These are phyloP conservation scores for Cyclophora albipunctata DNA, from an alignment of 2,888 invertebrate genomes.

Conservation along the genomic window DNA sequence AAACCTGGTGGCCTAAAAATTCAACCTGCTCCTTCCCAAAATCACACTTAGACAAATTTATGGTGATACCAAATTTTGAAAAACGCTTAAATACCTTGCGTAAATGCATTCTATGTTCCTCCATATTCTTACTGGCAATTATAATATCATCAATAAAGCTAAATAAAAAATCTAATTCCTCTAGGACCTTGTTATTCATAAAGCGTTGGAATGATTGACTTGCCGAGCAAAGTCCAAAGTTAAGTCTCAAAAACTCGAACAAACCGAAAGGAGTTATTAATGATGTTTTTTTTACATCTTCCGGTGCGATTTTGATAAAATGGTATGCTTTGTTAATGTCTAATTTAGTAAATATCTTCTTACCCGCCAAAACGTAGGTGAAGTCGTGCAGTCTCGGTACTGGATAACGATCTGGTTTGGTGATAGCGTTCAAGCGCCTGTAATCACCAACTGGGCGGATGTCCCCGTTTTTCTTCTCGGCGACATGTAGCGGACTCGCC, in stretches of 20 bases:
- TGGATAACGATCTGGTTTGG: background rate
- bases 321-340: background rate
- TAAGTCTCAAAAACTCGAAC: constrained; percentile 10
- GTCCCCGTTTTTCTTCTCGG: background rate
- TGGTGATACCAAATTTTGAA: background rate
- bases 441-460: no score
- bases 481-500: background rate
- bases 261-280: constrained; percentile 3
- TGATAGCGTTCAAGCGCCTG: constrained; percentile 11
- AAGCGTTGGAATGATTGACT: constrained; percentile 40
- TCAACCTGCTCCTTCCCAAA: background rate
- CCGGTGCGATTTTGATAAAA: background rate
- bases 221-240: constrained; percentile 40
- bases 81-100: background rate
- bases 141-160: background rate
- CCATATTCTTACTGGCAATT: background rate
- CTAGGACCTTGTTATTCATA: background rate
- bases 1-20: background rate
- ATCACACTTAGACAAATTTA: background rate
- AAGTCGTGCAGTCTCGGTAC: background rate
- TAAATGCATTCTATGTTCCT: background rate
- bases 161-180: background rate
- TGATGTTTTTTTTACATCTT: background rate
- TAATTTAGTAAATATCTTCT: background rate
- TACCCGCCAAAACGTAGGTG: background rate